Conservation (phyloP, 2,888 invertebrate species). For the Lithophane ornitopus region DNA sequence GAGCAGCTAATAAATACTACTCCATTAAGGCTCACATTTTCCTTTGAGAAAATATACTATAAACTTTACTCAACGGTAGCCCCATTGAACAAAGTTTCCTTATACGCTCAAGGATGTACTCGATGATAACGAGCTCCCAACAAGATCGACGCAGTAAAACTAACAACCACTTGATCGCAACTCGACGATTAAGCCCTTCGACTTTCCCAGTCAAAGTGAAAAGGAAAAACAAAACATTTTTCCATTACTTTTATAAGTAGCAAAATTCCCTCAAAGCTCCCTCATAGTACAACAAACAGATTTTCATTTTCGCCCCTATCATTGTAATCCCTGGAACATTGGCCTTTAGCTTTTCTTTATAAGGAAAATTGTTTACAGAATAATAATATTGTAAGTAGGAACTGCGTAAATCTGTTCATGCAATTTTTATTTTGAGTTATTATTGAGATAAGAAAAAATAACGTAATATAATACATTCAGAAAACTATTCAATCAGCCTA, state of each 20-base stretch:
- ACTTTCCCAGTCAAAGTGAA: slow-evolving; percentile 26
- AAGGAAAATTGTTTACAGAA: slow-evolving; percentile 51
- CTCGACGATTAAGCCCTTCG: slow-evolving; percentile 14
- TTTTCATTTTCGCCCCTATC: slow-evolving; percentile 59
- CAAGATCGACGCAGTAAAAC: slow-evolving; percentile 10
- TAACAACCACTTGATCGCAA: slow-evolving; percentile 43
- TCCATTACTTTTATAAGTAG: slow-evolving; percentile 50
- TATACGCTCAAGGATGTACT: slow-evolving; percentile 14
- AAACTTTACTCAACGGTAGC: not conserved
- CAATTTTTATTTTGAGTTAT: slow-evolving; percentile 20
- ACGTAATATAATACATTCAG: not conserved
- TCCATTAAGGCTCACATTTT: not conserved
- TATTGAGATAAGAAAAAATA: slow-evolving; percentile 8
- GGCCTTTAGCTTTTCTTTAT: slow-evolving; percentile 40
- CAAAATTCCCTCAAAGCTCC: slow-evolving; percentile 41
- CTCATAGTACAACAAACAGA: slow-evolving; percentile 49
- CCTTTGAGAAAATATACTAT: not conserved
- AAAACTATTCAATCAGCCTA: too few relatives aligned
- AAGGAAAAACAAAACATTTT: slow-evolving; percentile 48
- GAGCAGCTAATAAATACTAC: not conserved
- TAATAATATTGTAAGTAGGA: slow-evolving; percentile 24
- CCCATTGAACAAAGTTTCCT: not conserved
- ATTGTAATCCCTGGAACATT: slow-evolving; percentile 52
- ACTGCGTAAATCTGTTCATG: slow-evolving; percentile 22
- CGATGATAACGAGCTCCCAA: slow-evolving; percentile 16